A percentile compares a stretch with the other conserved stretches of the same genome.
These are phyloP conservation scores for Mustelus asterias DNA, from an alignment of 2,113 vertebrate species.

Conservation along the genomic window DNA sequence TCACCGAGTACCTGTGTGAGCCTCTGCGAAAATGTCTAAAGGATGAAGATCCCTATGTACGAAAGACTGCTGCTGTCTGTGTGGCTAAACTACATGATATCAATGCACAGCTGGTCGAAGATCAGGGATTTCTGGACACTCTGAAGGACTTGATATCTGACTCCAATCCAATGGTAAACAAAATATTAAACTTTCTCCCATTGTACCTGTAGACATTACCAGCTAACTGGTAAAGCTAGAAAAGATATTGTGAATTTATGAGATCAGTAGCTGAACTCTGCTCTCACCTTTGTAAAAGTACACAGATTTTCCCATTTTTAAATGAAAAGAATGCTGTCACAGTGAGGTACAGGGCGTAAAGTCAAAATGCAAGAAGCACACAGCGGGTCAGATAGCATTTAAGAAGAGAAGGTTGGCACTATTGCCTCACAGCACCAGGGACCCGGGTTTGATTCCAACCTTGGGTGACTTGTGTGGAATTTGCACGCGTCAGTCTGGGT, in stretches of 20 bases:
- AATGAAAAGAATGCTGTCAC: not conserved
- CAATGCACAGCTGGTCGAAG: conserved; percentile 92
- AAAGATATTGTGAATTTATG: not conserved
- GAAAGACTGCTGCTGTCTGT: conserved; percentile 90
- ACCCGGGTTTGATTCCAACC: too few relatives aligned
- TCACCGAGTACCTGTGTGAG: conserved; percentile 93
- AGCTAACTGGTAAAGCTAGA: not conserved
- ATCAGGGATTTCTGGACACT: conserved; percentile 95
- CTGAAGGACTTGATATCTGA: conserved; percentile 97
- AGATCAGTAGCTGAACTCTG: not conserved
- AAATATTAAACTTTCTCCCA: not conserved
- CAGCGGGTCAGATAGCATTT: not conserved
- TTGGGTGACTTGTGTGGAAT: too few relatives aligned
- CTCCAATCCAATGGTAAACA: conserved; percentile 91
- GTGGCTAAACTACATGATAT: conserved; percentile 97
- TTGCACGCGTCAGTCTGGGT: too few relatives aligned
- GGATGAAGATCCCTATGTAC: conserved; percentile 94
- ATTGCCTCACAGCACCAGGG: too few relatives aligned
- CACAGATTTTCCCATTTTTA: not conserved
- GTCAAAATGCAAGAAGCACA: not conserved
- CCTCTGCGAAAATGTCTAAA: conserved; percentile 92
- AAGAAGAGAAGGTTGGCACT: not conserved
- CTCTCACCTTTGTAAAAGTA: not conserved
- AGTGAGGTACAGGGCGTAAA: not conserved
- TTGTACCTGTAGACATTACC: not conserved